phyloP scores from a whole-genome alignment of 2,888 invertebrate genomes.

The Polietes domitor region DNA sequence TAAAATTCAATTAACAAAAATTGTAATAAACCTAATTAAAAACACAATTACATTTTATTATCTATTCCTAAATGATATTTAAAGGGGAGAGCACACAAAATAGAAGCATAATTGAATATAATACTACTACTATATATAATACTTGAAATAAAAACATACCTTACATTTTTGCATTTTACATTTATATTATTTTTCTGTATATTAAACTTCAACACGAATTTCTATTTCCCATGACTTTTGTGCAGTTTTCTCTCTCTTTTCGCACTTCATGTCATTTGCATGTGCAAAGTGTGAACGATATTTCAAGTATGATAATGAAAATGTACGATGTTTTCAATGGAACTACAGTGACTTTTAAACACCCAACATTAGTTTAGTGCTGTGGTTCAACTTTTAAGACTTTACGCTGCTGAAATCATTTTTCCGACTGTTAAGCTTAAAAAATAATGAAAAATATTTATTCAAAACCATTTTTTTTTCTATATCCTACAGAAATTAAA shows the following conservation, averaged over 20 bases:
- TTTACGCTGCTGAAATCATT: no score
- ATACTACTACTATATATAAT: no score
- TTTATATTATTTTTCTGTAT: neutral
- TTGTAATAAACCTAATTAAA: conserved; percentile 2
- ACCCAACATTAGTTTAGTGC: neutral
- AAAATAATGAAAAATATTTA: no score
- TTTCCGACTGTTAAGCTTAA: no score
- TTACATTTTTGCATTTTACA: neutral
- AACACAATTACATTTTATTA: neutral
- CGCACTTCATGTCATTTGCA: conserved; percentile 3
- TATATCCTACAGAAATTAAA: no score
- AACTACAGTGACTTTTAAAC: neutral
- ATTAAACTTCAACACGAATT: neutral
- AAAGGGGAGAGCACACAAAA: no score
- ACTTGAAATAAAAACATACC: conserved; percentile 1
- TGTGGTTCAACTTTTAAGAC: no score
- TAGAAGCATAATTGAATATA: no score
- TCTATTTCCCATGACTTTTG: neutral
- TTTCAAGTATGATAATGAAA: neutral
- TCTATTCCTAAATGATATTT: neutral
- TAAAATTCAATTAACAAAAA: conserved; percentile 5
- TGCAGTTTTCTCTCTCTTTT: neutral
- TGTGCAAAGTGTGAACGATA: neutral
- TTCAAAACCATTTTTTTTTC: no score
- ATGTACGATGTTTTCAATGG: neutral